Evolutionary conservation across 2,888 invertebrate species (phyloP).

Genomic region (Napeogenes sylphis): DNA sequence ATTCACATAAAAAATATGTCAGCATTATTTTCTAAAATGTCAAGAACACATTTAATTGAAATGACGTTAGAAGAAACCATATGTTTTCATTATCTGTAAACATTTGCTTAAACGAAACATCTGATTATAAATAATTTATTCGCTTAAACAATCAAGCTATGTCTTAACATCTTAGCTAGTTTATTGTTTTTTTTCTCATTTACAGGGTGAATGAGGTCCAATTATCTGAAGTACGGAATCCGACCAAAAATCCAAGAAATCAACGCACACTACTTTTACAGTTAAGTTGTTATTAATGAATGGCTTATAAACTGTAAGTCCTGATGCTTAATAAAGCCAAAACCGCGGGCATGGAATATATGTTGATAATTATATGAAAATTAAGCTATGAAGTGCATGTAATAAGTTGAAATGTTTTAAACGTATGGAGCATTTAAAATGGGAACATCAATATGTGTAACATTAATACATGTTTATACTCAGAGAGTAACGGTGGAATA

Average conservation of each 20-base stretch:
- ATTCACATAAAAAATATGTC: no score
- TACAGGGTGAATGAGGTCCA: neutral
- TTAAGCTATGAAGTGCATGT: no score
- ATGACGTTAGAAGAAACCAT: neutral
- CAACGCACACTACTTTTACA: slow-evolving; percentile 1
- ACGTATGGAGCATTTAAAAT: no score
- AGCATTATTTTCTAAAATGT: no score
- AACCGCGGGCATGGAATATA: no score
- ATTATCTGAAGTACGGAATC: neutral
- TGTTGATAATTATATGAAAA: no score
- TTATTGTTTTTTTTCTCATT: no score
- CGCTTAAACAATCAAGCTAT: neutral
- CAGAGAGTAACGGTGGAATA: slow-evolving; percentile 1
- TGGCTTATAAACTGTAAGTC: neutral
- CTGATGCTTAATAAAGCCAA: no score
- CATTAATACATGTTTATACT: neutral
- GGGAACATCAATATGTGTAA: no score
- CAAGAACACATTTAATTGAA: neutral
- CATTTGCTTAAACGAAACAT: neutral
- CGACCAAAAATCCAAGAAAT: neutral
- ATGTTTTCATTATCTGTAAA: no score
- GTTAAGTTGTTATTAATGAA: slow-evolving; percentile 1
- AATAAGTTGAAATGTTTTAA: no score
- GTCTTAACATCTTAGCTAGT: no score
- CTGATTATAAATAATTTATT: neutral